Conservation (phyloP, 2,113 vertebrate genomes). For the Actinemys pallida region DNA sequence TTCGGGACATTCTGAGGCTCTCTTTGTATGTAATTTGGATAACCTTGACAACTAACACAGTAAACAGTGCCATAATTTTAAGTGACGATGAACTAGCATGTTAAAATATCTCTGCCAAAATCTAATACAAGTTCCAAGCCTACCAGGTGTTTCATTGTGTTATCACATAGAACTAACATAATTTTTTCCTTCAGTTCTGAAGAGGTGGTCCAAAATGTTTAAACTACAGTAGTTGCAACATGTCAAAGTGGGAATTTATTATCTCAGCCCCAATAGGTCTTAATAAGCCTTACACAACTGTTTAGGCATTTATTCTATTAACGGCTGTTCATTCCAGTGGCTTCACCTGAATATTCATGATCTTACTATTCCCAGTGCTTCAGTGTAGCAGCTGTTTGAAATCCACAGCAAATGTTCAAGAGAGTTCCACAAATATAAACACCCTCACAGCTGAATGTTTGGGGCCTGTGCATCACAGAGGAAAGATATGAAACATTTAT, state of each 20-base stretch:
- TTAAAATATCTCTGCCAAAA: slow-evolving; percentile 75
- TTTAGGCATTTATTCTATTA: slow-evolving; percentile 90
- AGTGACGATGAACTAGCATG: slow-evolving; percentile 58
- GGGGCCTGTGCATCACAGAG: slow-evolving; percentile 75
- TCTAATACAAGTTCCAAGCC: slow-evolving; percentile 76
- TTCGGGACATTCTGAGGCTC: slow-evolving; percentile 4
- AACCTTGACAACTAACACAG: slow-evolving; percentile 78
- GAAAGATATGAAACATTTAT: slow-evolving; percentile 83
- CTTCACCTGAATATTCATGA: slow-evolving; percentile 97
- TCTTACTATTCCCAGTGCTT: slow-evolving; percentile 88
- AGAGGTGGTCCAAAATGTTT: slow-evolving; percentile 85
- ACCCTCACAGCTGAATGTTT: slow-evolving; percentile 81
- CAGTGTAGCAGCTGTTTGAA: slow-evolving; percentile 90
- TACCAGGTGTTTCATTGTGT: slow-evolving; percentile 88
- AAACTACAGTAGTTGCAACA: slow-evolving; percentile 83
- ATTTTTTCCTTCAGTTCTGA: slow-evolving; percentile 81
- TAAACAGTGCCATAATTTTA: slow-evolving; percentile 70
- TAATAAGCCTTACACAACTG: slow-evolving; percentile 90
- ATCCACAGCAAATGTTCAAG: slow-evolving; percentile 87
- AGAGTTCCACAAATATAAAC: slow-evolving; percentile 88
- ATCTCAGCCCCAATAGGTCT: slow-evolving; percentile 87
- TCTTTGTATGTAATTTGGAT: slow-evolving; percentile 40
- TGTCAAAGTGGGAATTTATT: slow-evolving; percentile 87
- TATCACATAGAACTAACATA: slow-evolving; percentile 79
- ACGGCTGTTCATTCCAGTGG: slow-evolving; percentile 93